These are phyloP conservation scores for Notarius quadriscutis DNA, from an alignment of 2,113 vertebrate species.

Conservation along the genomic window DNA sequence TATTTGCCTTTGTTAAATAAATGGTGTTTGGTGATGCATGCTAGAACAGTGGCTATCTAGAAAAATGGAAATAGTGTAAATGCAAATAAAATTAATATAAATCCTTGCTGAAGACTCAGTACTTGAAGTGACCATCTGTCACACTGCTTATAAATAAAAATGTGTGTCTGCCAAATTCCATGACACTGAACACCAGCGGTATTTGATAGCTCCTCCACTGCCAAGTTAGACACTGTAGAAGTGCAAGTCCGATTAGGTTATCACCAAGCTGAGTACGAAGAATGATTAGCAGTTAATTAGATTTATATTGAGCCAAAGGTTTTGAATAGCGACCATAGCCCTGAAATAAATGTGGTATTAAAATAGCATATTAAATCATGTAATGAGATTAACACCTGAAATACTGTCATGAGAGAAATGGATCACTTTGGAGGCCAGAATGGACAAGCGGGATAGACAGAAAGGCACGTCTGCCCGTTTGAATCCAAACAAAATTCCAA, in stretches of 20 bases:
- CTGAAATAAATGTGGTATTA: background rate
- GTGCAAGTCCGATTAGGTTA: background rate
- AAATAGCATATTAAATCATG: background rate
- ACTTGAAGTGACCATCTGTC: conserved; percentile 6
- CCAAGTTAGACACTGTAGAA: conserved; percentile 1
- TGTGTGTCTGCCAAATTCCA: conserved; percentile 15
- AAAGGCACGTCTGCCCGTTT: too few species aligned
- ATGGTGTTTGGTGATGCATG: background rate
- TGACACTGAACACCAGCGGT: conserved; percentile 42
- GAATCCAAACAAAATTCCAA: too few species aligned
- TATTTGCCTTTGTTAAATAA: background rate
- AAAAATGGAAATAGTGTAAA: background rate
- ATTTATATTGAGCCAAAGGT: conserved; percentile 16
- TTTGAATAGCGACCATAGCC: background rate
- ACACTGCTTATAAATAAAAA: conserved; percentile 31
- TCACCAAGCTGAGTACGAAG: background rate
- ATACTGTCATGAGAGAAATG: background rate
- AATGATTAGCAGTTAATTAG: background rate
- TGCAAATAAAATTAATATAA: background rate
- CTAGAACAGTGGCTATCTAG: background rate
- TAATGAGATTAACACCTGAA: conserved; percentile 7
- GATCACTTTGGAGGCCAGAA: too few species aligned
- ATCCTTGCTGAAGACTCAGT: background rate
- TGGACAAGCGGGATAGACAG: too few species aligned
- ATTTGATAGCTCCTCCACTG: conserved; percentile 42